Evolutionary conservation across 2,113 vertebrate species (phyloP).

Genomic region (Fregetta grallaria): DNA sequence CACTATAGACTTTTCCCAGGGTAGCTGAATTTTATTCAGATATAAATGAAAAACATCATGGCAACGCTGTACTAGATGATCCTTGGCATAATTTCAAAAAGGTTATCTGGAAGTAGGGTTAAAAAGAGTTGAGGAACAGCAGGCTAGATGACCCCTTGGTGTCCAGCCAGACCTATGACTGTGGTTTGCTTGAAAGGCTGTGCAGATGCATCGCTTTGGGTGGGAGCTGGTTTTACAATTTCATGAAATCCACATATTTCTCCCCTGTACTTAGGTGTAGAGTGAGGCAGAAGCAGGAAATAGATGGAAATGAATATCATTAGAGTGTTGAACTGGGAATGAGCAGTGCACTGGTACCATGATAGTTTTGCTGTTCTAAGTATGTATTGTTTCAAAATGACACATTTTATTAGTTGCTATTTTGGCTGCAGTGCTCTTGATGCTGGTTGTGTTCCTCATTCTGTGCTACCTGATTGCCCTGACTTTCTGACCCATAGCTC

Average conservation of each 20-base stretch:
- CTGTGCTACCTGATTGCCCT: not conserved
- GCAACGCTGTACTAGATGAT: not conserved
- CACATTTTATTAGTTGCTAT: not conserved
- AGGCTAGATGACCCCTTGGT: not conserved
- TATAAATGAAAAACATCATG: not conserved
- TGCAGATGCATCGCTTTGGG: not conserved
- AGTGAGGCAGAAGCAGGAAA: not conserved
- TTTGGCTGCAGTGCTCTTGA: not conserved
- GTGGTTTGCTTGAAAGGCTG: not conserved
- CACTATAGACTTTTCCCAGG: not conserved
- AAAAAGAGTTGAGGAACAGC: not conserved
- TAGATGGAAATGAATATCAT: not conserved
- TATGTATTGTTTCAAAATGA: fast-evolving
- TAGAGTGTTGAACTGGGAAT: not conserved
- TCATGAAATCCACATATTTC: not conserved
- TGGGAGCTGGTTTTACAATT: not conserved
- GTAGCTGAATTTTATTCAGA: not conserved
- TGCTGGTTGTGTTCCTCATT: not conserved
- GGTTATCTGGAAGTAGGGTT: not conserved
- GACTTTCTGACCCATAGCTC: not conserved
- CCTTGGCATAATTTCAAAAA: not conserved
- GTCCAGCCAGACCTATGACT: not conserved
- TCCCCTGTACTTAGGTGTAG: not conserved
- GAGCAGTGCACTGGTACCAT: not conserved
- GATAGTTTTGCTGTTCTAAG: not conserved